Conservation (phyloP, 2,113 vertebrate genomes). For the Pluvialis apricaria region DNA sequence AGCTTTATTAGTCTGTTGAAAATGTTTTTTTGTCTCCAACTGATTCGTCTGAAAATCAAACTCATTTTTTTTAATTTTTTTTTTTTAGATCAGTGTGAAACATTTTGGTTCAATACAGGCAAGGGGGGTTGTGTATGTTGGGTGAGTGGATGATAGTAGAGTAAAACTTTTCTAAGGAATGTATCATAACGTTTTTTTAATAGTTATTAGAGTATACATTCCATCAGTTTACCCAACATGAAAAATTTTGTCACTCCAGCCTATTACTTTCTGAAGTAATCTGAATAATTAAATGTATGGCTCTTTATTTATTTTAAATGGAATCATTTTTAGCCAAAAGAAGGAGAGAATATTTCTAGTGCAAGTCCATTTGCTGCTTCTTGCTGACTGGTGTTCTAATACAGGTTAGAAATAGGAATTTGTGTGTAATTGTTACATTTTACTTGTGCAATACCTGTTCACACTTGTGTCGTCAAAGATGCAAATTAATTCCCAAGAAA, state of each 20-base stretch:
- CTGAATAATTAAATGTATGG: background rate
- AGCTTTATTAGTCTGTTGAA: background rate
- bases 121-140: fast-evolving
- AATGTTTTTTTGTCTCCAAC: background rate
- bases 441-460: background rate
- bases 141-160: background rate
- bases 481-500: background rate
- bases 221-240: background rate
- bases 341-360: background rate
- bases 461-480: background rate
- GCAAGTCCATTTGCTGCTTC: background rate
- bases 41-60: background rate
- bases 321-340: background rate
- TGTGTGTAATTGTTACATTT: background rate
- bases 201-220: background rate
- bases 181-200: background rate
- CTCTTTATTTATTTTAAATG: background rate
- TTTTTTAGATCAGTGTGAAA: background rate
- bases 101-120: background rate
- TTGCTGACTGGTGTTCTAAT: background rate
- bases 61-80: background rate
- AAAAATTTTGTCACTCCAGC: background rate
- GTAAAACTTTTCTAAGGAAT: background rate
- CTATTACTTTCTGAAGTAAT: background rate
- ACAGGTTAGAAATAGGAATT: background rate